Evolutionary conservation across 2,888 invertebrate genomes (phyloP).

Genomic region (Hybos culiciformis): DNA sequence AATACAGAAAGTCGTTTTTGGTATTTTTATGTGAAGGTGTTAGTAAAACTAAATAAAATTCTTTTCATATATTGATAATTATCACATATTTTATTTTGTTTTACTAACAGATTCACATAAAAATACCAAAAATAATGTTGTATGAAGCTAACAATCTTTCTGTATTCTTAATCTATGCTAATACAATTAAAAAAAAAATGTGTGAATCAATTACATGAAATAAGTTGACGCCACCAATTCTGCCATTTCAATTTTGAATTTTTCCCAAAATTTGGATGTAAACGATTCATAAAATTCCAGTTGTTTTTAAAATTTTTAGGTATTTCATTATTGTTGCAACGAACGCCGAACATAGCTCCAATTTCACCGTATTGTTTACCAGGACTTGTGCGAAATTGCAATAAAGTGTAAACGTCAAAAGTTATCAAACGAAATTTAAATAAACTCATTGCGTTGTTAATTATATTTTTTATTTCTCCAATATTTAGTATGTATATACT

Average conservation of each 20-base stretch:
- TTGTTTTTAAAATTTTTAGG: slow-evolving; percentile 48
- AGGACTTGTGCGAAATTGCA: slow-evolving; percentile 55
- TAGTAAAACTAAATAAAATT: too few relatives aligned
- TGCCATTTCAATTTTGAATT: slow-evolving; percentile 54
- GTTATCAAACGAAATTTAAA: slow-evolving; percentile 48
- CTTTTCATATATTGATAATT: too few relatives aligned
- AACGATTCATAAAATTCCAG: slow-evolving; percentile 41
- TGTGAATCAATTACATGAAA: slow-evolving; percentile 22
- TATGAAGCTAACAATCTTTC: too few relatives aligned
- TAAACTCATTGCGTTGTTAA: slow-evolving; percentile 23
- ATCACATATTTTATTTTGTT: too few relatives aligned
- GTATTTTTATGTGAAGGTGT: too few relatives aligned
- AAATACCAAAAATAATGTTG: too few relatives aligned
- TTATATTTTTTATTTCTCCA: too few relatives aligned
- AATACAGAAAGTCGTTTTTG: too few relatives aligned
- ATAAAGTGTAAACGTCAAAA: slow-evolving; percentile 76
- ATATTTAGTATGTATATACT: too few relatives aligned
- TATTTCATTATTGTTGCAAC: slow-evolving; percentile 43
- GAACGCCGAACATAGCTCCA: slow-evolving; percentile 54
- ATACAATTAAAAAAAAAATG: not conserved
- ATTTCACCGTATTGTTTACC: slow-evolving; percentile 60
- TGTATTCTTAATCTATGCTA: too few relatives aligned
- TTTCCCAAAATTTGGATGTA: slow-evolving; percentile 72
- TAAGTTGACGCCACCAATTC: slow-evolving; percentile 62
- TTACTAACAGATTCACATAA: too few relatives aligned